A percentile compares a stretch with the other conserved stretches of the same genome.
Evolutionary conservation across 2,113 vertebrate species (phyloP).

Genomic region (Crotalus helleri): DNA sequence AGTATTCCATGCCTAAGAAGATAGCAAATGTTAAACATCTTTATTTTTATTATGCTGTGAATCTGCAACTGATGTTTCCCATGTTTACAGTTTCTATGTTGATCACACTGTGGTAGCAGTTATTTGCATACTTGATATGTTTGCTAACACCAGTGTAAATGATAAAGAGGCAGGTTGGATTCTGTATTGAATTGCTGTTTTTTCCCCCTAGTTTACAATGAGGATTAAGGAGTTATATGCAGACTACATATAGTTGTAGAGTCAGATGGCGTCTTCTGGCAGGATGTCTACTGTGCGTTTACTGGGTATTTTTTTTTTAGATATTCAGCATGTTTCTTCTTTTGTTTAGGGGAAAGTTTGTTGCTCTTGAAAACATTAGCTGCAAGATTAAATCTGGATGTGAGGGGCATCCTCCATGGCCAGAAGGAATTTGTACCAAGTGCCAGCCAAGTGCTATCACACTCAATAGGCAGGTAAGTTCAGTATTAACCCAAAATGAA

Average conservation of each 20-base stretch:
- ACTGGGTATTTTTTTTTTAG: not conserved
- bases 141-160: not conserved
- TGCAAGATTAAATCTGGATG: slow-evolving; percentile 98
- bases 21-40: not conserved
- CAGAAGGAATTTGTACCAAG: slow-evolving; percentile 97
- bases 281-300: not conserved
- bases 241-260: not conserved
- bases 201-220: not conserved
- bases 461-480: slow-evolving; percentile 91
- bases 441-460: slow-evolving; percentile 98
- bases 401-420: slow-evolving; percentile 95
- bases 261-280: not conserved
- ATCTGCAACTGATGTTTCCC: not conserved
- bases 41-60: not conserved
- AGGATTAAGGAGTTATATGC: accelerated
- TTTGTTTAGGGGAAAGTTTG: slow-evolving; percentile 88
- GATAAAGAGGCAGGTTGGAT: not conserved
- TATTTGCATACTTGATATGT: not conserved
- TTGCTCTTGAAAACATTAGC: slow-evolving; percentile 97
- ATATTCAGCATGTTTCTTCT: not conserved
- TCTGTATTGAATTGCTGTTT: not conserved
- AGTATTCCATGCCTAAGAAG: not conserved
- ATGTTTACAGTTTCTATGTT: not conserved
- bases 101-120: not conserved
- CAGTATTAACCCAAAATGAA: not conserved